These are phyloP conservation scores for Perca flavescens DNA, from an alignment of 2,113 vertebrate species.

Conservation along the genomic window DNA sequence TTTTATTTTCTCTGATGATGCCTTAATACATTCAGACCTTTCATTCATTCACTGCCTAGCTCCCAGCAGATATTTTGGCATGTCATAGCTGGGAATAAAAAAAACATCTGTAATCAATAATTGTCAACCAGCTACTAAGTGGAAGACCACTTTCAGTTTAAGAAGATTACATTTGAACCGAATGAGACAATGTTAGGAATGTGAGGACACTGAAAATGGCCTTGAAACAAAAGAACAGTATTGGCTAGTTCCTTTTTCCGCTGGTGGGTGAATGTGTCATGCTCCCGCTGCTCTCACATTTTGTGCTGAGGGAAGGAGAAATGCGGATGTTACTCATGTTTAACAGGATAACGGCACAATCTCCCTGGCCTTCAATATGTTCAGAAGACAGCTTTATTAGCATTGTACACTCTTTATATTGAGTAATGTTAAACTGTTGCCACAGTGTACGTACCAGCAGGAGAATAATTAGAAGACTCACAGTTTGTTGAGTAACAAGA, in stretches of 20 bases:
- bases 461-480: conserved; percentile 3
- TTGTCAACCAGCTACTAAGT: background rate
- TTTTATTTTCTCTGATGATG: background rate
- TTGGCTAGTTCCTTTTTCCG: conserved; percentile 32
- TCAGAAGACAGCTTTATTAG: background rate
- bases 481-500: conserved; percentile 5
- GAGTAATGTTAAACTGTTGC: conserved; percentile 13
- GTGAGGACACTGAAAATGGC: background rate
- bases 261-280: conserved; percentile 36
- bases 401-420: background rate
- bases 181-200: background rate
- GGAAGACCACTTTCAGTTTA: background rate
- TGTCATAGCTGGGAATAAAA: background rate
- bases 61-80: background rate
- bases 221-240: background rate
- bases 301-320: conserved; percentile 38
- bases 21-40: background rate
- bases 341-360: conserved; percentile 6
- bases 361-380: background rate
- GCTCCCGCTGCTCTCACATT: conserved; percentile 29
- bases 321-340: conserved; percentile 39
- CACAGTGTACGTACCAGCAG: background rate
- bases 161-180: background rate
- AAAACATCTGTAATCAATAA: background rate
- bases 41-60: background rate